Evolutionary conservation across 2,888 invertebrate genomes (phyloP).

Genomic region (Conistra vaccinii): DNA sequence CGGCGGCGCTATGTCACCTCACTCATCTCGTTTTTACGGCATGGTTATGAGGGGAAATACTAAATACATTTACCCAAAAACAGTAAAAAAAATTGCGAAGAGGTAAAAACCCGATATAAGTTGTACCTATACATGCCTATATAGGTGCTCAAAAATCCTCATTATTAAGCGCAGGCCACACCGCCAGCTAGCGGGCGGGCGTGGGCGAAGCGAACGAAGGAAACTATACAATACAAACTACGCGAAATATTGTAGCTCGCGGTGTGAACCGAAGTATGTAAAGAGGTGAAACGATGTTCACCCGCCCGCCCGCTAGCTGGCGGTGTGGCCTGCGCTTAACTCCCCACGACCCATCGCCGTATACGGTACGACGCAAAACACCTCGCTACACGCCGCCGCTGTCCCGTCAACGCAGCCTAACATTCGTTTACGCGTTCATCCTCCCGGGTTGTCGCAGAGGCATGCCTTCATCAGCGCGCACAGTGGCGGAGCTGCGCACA

Average conservation of each 20-base stretch:
- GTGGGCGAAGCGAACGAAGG: no score
- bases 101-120: conserved; percentile 11
- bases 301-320: no score
- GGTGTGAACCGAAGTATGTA: no score
- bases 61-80: not conserved
- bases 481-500: conserved; percentile 70
- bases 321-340: no score
- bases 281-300: no score
- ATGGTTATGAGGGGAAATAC: conserved; percentile 2
- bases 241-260: no score
- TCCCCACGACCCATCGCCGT: not conserved
- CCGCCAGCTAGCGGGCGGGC: no score
- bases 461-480: conserved; percentile 73
- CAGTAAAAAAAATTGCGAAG: not conserved
- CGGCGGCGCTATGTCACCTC: not conserved
- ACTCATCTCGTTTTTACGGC: not conserved
- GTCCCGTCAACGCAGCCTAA: not conserved
- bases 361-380: not conserved
- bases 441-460: conserved; percentile 73
- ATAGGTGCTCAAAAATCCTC: not conserved
- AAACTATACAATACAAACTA: no score
- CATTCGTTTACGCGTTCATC: conserved; percentile 33
- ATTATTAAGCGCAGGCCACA: no score
- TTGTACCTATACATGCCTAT: not conserved
- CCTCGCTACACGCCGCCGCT: not conserved